Conservation (phyloP, 2,113 vertebrate species). For the Monopterus albus region DNA sequence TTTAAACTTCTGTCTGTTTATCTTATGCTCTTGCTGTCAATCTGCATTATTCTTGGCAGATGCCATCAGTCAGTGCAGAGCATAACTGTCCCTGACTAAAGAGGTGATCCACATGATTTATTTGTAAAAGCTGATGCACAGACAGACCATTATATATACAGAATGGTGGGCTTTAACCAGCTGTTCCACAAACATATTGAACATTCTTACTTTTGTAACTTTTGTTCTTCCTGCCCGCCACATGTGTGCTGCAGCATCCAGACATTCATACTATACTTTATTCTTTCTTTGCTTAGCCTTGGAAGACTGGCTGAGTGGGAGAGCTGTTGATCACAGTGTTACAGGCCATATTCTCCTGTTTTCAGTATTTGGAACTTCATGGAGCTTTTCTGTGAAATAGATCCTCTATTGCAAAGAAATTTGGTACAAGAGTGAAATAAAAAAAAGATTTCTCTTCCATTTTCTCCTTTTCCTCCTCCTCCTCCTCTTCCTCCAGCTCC, state of each 20-base stretch:
- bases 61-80: constrained; percentile 33
- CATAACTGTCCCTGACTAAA: constrained; percentile 36
- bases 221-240: constrained; percentile 65
- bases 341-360: background rate
- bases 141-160: constrained; percentile 46
- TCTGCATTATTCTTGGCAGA: constrained; percentile 39
- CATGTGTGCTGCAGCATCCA: constrained; percentile 64
- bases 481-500: constrained; percentile 41
- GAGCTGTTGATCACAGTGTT: constrained; percentile 45
- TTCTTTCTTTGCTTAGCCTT: constrained; percentile 14
- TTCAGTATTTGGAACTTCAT: constrained; percentile 4
- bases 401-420: background rate
- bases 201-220: too few relatives aligned
- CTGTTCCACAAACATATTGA: constrained; percentile 39
- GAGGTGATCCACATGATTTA: constrained; percentile 57
- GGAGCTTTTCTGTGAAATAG: background rate
- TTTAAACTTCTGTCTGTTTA: constrained; percentile 9
- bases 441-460: too few relatives aligned
- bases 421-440: too few relatives aligned
- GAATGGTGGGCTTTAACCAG: constrained; percentile 52
- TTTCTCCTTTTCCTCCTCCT: background rate
- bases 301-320: constrained; percentile 5
- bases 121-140: constrained; percentile 52
- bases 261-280: constrained; percentile 12
- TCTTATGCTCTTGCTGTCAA: background rate